Conservation (phyloP, 1,140 invertebrate genomes). For the Leptinotarsa texana region DNA sequence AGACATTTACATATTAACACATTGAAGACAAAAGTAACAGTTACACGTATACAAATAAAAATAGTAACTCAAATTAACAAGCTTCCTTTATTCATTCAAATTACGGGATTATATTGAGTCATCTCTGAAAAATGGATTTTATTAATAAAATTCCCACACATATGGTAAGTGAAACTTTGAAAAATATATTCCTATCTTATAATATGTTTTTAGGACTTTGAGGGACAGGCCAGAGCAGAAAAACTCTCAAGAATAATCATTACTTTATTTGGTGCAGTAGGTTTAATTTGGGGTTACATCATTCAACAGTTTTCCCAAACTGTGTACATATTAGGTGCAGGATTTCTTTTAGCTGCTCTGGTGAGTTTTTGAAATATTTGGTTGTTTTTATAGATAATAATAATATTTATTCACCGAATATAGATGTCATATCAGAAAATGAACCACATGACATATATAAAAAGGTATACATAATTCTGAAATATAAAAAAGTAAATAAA, state of each 20-base stretch:
- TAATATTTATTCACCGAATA: too few species aligned
- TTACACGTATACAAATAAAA: too few species aligned
- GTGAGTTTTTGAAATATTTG: slow-evolving; percentile 60
- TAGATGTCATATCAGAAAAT: too few species aligned
- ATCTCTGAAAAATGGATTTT: slow-evolving; percentile 48
- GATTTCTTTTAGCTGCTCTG: slow-evolving; percentile 83
- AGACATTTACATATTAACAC: too few species aligned
- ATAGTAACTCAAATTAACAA: too few species aligned
- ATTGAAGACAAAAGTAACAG: too few species aligned
- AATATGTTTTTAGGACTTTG: slow-evolving; percentile 74
- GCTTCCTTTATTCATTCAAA: too few species aligned
- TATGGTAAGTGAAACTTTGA: slow-evolving; percentile 58
- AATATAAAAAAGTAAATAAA: too few species aligned
- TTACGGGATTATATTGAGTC: neutral
- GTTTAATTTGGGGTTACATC: slow-evolving; percentile 89
- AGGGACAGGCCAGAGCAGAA: slow-evolving; percentile 87
- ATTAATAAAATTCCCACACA: slow-evolving; percentile 62
- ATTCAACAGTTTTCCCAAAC: slow-evolving; percentile 96
- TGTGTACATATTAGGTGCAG: slow-evolving; percentile 88
- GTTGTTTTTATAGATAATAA: too few species aligned
- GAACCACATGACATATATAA: too few species aligned
- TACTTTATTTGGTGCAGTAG: slow-evolving; percentile 84
- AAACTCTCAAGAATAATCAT: slow-evolving; percentile 87
- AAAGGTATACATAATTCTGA: too few species aligned
- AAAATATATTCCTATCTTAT: slow-evolving; percentile 19